Conservation (phyloP, 2,797 vertebrate genomes). For the Sebastes aleutianus region DNA sequence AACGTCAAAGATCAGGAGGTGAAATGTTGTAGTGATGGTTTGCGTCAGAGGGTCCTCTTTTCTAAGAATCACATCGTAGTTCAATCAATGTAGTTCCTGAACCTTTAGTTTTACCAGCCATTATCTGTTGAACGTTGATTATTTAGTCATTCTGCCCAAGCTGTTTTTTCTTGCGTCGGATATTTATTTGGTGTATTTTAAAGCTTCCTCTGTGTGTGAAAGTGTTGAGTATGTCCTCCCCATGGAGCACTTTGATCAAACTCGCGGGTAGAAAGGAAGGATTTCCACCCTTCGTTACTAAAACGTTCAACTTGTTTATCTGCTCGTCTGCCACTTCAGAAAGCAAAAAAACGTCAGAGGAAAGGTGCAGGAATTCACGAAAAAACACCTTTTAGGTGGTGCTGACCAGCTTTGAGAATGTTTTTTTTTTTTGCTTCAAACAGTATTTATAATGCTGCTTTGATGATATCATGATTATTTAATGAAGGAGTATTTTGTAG, state of each 20-base stretch:
- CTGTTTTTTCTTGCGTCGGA: background rate
- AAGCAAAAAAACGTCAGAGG: constrained; percentile 14
- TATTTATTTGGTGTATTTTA: constrained; percentile 51
- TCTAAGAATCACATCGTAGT: background rate
- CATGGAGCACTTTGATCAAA: constrained; percentile 71
- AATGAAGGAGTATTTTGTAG: constrained; percentile 71
- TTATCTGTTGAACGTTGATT: background rate
- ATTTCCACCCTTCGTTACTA: constrained; percentile 42
- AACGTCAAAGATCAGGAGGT: background rate
- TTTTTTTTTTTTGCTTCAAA: constrained; percentile 42
- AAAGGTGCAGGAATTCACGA: constrained; percentile 22
- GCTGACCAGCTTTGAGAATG: constrained; percentile 46
- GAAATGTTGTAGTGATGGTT: background rate
- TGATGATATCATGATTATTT: constrained; percentile 69
- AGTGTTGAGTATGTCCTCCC: constrained; percentile 44
- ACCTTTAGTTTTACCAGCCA: constrained; percentile 1
- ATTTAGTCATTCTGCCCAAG: background rate
- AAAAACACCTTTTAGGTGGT: constrained; percentile 3
- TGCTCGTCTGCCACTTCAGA: constrained; percentile 31
- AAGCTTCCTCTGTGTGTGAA: background rate
- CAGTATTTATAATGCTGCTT: constrained; percentile 57
- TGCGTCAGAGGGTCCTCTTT: constrained; percentile 1
- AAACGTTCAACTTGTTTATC: constrained; percentile 67
- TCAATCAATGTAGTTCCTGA: constrained; percentile 4
- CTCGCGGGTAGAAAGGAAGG: constrained; percentile 27